A percentile compares a stretch with the other conserved stretches of the same genome.
Conservation (phyloP, 2,888 invertebrate species). For the Caenorhabditis wallacei region DNA sequence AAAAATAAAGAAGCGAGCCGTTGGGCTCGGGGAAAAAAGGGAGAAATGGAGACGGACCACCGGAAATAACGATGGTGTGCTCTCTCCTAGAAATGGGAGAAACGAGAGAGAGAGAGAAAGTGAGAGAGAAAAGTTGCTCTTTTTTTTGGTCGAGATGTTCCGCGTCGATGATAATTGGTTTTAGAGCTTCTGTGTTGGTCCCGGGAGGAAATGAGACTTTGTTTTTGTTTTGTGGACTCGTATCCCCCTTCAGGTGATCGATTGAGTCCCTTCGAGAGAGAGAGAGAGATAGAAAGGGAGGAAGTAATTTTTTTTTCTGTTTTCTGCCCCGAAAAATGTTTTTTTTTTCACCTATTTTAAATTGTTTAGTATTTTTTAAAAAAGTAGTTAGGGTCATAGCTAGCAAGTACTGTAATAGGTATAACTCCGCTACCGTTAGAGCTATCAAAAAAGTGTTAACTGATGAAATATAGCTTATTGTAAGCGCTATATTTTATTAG, state of each 20-base stretch:
- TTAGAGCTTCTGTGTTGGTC: constrained; percentile 31
- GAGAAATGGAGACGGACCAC: constrained; percentile 34
- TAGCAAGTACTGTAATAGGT: too few species aligned
- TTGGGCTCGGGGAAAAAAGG: neutral
- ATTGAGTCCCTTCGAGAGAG: too few species aligned
- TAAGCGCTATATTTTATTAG: too few species aligned
- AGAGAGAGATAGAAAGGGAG: too few species aligned
- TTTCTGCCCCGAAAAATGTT: too few species aligned
- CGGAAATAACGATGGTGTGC: constrained; percentile 35
- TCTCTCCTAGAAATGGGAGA: neutral
- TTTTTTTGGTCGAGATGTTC: constrained; percentile 28
- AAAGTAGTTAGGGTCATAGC: too few species aligned
- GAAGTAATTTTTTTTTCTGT: too few species aligned
- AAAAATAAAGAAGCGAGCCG: neutral
- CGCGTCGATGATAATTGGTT: constrained; percentile 62
- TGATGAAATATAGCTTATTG: too few species aligned
- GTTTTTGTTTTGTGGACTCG: neutral
- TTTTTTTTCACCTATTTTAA: too few species aligned
- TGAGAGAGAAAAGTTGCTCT: constrained; percentile 23
- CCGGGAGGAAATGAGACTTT: neutral
- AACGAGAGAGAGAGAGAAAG: constrained; percentile 12
- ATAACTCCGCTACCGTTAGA: too few species aligned
- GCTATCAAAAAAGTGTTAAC: too few species aligned
- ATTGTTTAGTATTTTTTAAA: too few species aligned
- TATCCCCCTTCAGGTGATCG: neutral